Conservation (phyloP, 92 coral and sea anemone genomes). For the Siderastrea siderea region DNA sequence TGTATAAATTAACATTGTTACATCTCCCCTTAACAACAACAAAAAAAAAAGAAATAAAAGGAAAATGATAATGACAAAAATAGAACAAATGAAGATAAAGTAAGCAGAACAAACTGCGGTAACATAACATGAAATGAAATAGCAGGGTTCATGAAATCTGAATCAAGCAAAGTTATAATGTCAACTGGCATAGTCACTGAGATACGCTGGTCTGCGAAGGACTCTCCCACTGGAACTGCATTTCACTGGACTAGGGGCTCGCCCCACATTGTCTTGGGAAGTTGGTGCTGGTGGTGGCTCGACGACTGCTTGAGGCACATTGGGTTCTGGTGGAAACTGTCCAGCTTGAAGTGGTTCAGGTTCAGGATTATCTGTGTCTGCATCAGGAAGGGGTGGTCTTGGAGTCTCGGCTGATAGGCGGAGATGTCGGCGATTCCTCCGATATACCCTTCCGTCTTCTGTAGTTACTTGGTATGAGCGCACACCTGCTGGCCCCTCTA, state of each 20-base stretch:
- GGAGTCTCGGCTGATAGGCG: constrained; percentile 10
- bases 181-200: constrained; percentile 32
- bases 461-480: constrained; percentile 19
- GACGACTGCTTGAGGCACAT: not conserved
- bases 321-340: constrained; percentile 9
- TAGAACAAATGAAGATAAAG: too few species aligned
- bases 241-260: constrained; percentile 4
- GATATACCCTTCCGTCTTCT: constrained; percentile 33
- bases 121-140: too few species aligned
- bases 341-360: constrained; percentile 11
- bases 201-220: constrained; percentile 33
- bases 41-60: too few species aligned
- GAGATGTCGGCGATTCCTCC: constrained; percentile 25
- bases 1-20: too few species aligned
- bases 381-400: constrained; percentile 7
- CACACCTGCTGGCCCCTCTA: constrained; percentile 27
- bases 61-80: too few species aligned
- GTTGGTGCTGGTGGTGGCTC: constrained; percentile 5
- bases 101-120: too few species aligned
- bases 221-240: constrained; percentile 22
- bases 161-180: not conserved
- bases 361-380: not conserved
- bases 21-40: too few species aligned
- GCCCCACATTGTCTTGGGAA: not conserved
- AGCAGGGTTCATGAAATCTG: too few species aligned